Percentiles rank a stretch among this genome's conserved stretches.
phyloP scores from a whole-genome alignment of 2,113 vertebrate species.

The Dolichotis patagonum region DNA sequence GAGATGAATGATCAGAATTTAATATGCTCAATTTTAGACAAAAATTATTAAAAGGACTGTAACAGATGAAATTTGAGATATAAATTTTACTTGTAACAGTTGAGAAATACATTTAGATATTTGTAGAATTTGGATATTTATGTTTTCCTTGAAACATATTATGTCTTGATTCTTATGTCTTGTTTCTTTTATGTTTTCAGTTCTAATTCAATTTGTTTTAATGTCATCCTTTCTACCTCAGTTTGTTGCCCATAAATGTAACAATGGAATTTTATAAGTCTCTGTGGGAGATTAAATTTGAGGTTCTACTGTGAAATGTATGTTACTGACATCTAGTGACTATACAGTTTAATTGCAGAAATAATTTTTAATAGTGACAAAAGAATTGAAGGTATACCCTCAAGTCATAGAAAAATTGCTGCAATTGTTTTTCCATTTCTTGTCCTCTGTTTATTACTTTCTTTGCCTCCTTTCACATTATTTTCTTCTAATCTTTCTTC shows the following conservation, averaged over 20 bases:
- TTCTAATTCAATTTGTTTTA: neutral
- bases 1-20: neutral
- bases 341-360: conserved; percentile 53
- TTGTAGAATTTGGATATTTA: conserved; percentile 7
- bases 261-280: neutral
- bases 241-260: neutral
- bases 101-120: conserved; percentile 37
- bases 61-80: neutral
- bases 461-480: neutral
- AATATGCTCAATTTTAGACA: neutral
- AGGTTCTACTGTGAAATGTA: neutral
- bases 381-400: neutral
- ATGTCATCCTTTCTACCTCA: neutral
- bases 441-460: neutral
- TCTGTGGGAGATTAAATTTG: neutral
- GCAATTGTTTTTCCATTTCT: neutral
- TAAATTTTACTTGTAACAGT: conserved; percentile 18
- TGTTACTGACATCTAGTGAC: conserved; percentile 65
- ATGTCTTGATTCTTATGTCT: conserved; percentile 15
- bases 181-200: neutral
- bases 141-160: neutral
- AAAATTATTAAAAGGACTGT: neutral
- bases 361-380: neutral
- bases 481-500: neutral
- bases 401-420: neutral